Evolutionary conservation across 2,797 vertebrate species (phyloP).

Genomic region (Spheniscus humboldti): DNA sequence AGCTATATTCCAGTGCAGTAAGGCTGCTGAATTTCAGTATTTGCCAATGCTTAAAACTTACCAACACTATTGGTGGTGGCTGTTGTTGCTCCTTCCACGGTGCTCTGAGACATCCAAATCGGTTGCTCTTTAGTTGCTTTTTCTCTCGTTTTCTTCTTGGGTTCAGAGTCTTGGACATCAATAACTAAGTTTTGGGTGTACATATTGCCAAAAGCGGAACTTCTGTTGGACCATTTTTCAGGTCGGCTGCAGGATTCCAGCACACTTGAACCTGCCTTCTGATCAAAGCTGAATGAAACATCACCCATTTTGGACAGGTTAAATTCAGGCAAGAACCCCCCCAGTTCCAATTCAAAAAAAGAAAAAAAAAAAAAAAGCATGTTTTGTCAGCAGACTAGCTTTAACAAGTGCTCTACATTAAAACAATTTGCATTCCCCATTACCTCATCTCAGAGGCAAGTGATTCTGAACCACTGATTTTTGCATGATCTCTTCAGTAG

Average conservation of each 20-base stretch:
- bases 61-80: neutral
- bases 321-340: neutral
- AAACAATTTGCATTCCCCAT: neutral
- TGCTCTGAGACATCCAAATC: conserved; percentile 64
- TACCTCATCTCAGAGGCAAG: neutral
- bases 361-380: neutral
- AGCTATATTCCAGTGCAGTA: neutral
- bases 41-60: conserved; percentile 6
- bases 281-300: conserved; percentile 10
- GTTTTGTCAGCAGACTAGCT: neutral
- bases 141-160: conserved; percentile 15
- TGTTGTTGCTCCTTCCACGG: neutral
- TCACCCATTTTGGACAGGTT: neutral
- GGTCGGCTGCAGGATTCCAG: neutral
- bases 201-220: neutral
- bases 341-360: neutral
- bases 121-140: conserved; percentile 46
- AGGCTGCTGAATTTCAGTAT: neutral
- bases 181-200: conserved; percentile 57
- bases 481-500: neutral
- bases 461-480: neutral
- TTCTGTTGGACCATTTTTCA: conserved; percentile 45
- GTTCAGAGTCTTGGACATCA: conserved; percentile 30
- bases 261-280: neutral
- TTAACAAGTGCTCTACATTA: neutral